These are phyloP conservation scores for Hanleya hanleyi DNA, from an alignment of 2,888 invertebrate species.

Conservation along the genomic window DNA sequence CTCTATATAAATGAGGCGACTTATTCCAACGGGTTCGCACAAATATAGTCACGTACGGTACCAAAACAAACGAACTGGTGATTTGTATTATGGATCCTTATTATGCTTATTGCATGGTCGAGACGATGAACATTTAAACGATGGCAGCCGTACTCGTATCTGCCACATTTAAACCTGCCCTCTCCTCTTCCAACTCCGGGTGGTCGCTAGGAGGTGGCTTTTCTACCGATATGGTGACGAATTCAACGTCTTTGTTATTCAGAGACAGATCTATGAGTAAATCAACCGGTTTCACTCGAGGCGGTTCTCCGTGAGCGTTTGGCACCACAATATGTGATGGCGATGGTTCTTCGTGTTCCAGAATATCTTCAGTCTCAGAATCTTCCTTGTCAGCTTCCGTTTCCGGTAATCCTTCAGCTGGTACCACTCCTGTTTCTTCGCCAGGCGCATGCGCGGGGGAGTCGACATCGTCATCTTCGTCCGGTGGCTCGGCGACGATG, in stretches of 20 bases:
- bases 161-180: not conserved
- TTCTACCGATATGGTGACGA: not conserved
- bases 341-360: not conserved
- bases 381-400: not conserved
- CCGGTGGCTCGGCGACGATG: not conserved
- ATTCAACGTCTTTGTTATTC: not conserved
- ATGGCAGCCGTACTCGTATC: not conserved
- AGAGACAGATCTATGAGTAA: constrained; percentile 2
- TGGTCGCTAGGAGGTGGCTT: no score
- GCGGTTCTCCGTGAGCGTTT: not conserved
- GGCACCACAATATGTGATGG: not conserved
- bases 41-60: no score
- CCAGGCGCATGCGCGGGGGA: not conserved
- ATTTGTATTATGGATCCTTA: no score
- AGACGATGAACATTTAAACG: no score
- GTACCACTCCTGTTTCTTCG: no score
- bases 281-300: not conserved
- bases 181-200: not conserved
- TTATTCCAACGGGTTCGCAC: no score
- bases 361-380: not conserved
- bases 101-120: no score
- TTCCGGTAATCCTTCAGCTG: not conserved
- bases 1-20: no score
- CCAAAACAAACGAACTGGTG: no score
- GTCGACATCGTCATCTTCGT: not conserved